These are phyloP conservation scores for Melanotaenia parkinsoni DNA, from an alignment of 2,797 vertebrate genomes.

Conservation along the genomic window DNA sequence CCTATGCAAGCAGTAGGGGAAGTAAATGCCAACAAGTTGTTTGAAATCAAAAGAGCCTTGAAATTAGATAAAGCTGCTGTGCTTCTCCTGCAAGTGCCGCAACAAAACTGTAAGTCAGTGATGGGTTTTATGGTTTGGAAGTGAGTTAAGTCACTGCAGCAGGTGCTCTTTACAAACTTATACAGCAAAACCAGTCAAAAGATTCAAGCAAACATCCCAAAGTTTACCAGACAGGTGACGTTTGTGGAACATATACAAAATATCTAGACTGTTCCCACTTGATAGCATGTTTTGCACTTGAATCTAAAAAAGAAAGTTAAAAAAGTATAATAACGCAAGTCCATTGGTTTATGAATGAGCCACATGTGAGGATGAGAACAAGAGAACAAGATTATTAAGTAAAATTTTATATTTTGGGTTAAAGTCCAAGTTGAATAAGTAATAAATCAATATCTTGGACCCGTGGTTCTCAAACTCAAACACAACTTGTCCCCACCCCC, in stretches of 20 bases:
- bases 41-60: slow-evolving; percentile 46
- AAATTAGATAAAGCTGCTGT: slow-evolving; percentile 1
- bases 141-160: not conserved
- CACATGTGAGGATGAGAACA: not conserved
- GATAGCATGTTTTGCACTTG: not conserved
- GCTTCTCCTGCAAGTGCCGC: not conserved
- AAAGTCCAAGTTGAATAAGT: too few species aligned
- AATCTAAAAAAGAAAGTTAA: not conserved
- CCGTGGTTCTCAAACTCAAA: too few species aligned
- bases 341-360: not conserved
- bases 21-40: slow-evolving; percentile 38
- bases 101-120: not conserved
- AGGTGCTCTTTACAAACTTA: not conserved
- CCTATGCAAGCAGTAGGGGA: slow-evolving; percentile 32
- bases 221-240: not conserved
- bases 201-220: not conserved
- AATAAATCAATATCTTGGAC: too few species aligned
- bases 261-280: not conserved
- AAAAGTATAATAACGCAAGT: not conserved
- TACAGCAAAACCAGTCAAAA: not conserved
- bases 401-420: too few species aligned
- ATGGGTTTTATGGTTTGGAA: slow-evolving; percentile 3
- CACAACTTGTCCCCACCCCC: too few species aligned
- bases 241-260: not conserved
- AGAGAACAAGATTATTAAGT: too few species aligned